Conservation (phyloP, 2,113 vertebrate genomes). For the Cettia cetti region DNA sequence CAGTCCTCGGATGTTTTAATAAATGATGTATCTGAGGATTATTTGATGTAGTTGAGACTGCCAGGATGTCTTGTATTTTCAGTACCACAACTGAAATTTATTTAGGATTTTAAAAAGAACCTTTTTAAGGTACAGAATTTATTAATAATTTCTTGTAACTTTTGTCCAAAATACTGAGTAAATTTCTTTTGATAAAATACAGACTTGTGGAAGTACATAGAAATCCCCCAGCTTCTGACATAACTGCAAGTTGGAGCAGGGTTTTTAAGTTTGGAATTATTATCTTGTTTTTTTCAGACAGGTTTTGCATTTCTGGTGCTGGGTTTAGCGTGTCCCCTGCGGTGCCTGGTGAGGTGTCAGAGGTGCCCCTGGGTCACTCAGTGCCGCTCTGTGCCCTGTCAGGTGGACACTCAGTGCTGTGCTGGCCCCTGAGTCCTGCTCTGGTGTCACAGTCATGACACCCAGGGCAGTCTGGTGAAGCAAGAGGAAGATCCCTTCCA, state of each 20-base stretch:
- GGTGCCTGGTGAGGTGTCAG: not conserved
- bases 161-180: conserved; percentile 36
- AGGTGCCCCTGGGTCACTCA: not conserved
- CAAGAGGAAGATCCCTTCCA: not conserved
- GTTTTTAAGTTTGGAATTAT: not conserved
- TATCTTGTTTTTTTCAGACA: not conserved
- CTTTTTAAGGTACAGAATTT: conserved; percentile 47
- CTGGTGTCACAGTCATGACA: rapidly evolving
- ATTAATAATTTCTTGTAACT: conserved; percentile 50
- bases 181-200: conserved; percentile 42
- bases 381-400: not conserved
- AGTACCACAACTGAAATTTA: conserved; percentile 42
- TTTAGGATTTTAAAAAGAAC: conserved; percentile 23
- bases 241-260: not conserved
- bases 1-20: conserved; percentile 61
- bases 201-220: not conserved
- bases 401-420: not conserved
- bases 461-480: not conserved
- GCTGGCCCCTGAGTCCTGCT: not conserved
- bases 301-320: not conserved
- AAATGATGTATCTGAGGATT: conserved; percentile 61
- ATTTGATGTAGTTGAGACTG: conserved; percentile 54
- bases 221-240: not conserved
- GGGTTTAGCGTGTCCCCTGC: not conserved
- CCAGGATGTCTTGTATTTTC: conserved; percentile 49